Evolutionary conservation across 35 echinoderm and acorn worm species (phyloP), one percentile per base, ranked within the genome.

Genomic region (Patiria miniata): DNA sequence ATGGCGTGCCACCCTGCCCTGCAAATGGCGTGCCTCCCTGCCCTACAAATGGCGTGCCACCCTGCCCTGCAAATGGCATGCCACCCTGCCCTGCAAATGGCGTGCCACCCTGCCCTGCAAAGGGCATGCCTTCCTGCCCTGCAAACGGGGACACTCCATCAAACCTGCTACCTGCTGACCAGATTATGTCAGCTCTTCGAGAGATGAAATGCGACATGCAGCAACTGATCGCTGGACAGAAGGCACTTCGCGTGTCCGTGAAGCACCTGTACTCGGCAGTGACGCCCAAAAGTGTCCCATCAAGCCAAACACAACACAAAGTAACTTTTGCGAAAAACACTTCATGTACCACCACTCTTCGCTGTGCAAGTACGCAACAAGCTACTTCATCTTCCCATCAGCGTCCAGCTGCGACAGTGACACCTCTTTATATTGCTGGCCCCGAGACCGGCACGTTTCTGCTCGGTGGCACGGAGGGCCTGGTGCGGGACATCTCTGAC

Each of bases 191-290:
- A 34, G 26, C 65, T 2, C 65, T 73, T 26, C 29, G 26, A 23
- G 65, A 73, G 23, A 73, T 73, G 19, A 73, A 73, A 30, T 2
- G 10, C 14, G 65, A 73, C 34, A 22, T 73, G 65, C 65, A 34
- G 8, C 26, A 73, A 30, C 65, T 73, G 65, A 73, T 73, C 1
- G 65, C 65, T 32, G 65, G 65, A 10, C 65, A 73, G 65, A 73
- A 30, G 8, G 65, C 65, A 8, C 65, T 73, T 73, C 65, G 65
- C 29, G 26, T 26, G 34, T 73, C 65, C 34, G 65, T 73, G 34
- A 30, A 26, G 29, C 29, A 73, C 65, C 26, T 73, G 19, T 30
- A 73, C 29, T 73, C 65, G 10, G 34, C 2, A 22, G 14, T 73
- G 29, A 32, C 19, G 26, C 29, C 26, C 26, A 22, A 30, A 30